phyloP scores from a whole-genome alignment of 2,888 invertebrate species.

The Drosophila koepferae region DNA sequence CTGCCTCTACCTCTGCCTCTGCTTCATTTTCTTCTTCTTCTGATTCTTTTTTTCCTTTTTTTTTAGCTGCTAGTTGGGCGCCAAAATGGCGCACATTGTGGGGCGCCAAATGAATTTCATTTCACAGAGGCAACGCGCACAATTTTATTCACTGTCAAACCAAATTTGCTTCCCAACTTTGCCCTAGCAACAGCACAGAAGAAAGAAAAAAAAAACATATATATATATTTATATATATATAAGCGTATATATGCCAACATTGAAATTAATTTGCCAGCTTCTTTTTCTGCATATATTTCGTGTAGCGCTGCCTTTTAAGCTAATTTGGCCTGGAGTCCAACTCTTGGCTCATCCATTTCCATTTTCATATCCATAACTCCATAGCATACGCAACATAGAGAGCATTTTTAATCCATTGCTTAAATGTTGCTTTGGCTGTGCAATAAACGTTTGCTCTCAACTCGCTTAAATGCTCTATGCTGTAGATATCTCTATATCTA shows the following conservation, averaged over 20 bases:
- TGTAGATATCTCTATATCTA: not conserved
- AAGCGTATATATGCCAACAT: slow-evolving; percentile 17
- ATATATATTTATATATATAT: too few relatives aligned
- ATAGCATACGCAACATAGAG: slow-evolving; percentile 29
- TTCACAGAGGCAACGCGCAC: slow-evolving; percentile 74
- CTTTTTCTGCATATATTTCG: slow-evolving; percentile 28
- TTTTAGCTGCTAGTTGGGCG: slow-evolving; percentile 36
- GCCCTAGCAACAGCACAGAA: slow-evolving; percentile 11
- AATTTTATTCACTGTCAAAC: slow-evolving; percentile 79
- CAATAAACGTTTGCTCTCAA: slow-evolving; percentile 15
- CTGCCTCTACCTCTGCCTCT: slow-evolving; percentile 7
- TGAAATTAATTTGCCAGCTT: slow-evolving; percentile 71
- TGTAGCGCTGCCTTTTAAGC: slow-evolving; percentile 59
- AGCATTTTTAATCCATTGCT: slow-evolving; percentile 61
- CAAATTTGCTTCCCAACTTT: slow-evolving; percentile 64
- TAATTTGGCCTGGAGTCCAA: slow-evolving; percentile 55
- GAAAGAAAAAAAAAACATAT: not conserved
- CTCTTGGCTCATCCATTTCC: slow-evolving; percentile 13
- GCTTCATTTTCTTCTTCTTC: slow-evolving; percentile 6
- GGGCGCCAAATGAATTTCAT: slow-evolving; percentile 80
- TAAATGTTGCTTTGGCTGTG: slow-evolving; percentile 9
- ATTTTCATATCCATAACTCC: slow-evolving; percentile 1
- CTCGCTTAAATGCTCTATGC: slow-evolving; percentile 45
- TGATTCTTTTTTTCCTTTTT: slow-evolving; percentile 8
- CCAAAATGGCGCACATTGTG: slow-evolving; percentile 60